Base-by-base conservation (phyloP, 2,888 invertebrate species). In the Hydrotaea diabolus region DNA sequence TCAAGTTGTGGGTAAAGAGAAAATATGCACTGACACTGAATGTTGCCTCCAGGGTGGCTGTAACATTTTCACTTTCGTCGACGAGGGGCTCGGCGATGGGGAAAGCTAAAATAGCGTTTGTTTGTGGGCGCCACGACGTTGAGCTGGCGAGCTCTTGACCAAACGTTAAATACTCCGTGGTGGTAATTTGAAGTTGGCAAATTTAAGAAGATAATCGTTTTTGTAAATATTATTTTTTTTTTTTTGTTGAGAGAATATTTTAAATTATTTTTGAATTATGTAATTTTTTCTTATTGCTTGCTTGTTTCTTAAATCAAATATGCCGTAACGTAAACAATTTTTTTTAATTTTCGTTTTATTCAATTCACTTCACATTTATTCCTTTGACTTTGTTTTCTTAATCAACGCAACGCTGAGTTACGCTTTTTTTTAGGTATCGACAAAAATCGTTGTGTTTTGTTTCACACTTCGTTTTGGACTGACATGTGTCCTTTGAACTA, bases 361-460 rank as follows among this genome's bases (percentile, higher is more conserved):
- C 9, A 15, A 0, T 66, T 2, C 21, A 21, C 36, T 19, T 23
- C 19, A 23, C 21, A n/a, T n/a, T n/a, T n/a, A n/a, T 46, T 46
- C 69, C 21, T 21, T 46, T 21, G 23, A 13, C 15, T 23, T 59
- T 59, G 31, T 31, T 64, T 36, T 36, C 9, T 17, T 19, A 64
- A 57, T 2, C 36, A n/a, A 7, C n/a, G 19, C 26, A 13, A 62
- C 62, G 26, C 4, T 7, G n/a, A n/a, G n/a, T 23, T 31, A 31
- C 31, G 11, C 57, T 21, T 2, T 2, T 21, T 59, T n/a, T 13
- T 9, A n/a, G 39, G n/a, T 66, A 8, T 13, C 21, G 13, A 19
- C 15, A 21, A 66, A n/a, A 66, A 73, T 66, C 83, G 83, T 69
- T 83, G 83, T 73, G 76, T 77, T 77, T 39, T 53, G 73, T 83